phyloP scores from a whole-genome alignment of 2,113 vertebrate genomes.

The Cathartes aura region DNA sequence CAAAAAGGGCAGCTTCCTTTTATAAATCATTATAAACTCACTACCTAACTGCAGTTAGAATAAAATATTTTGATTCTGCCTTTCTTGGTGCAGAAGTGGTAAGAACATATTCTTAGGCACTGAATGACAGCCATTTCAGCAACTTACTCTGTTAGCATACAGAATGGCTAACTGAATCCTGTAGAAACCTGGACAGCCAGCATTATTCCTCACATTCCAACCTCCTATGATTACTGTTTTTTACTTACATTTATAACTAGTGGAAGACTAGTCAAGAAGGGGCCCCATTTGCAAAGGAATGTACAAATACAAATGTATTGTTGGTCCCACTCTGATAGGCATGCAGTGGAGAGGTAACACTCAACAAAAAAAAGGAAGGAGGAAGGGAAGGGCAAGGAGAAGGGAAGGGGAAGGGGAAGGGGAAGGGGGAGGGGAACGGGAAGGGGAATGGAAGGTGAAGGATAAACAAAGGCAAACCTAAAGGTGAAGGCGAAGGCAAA shows the following conservation, averaged over 20 bases:
- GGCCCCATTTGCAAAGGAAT: not conserved
- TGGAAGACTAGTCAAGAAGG: not conserved
- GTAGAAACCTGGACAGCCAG: not conserved
- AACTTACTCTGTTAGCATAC: not conserved
- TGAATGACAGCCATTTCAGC: not conserved
- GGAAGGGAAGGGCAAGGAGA: not conserved
- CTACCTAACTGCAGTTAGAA: not conserved
- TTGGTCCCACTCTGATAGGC: not conserved
- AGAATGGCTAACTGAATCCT: not conserved
- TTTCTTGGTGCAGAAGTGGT: not conserved
- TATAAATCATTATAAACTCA: not conserved
- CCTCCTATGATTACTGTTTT: accelerated
- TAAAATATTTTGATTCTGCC: not conserved
- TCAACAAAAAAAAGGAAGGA: accelerated
- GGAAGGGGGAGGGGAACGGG: not conserved
- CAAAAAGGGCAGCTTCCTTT: not conserved
- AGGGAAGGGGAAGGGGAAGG: no score
- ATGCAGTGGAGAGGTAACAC: not conserved
- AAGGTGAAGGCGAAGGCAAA: not conserved
- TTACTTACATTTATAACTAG: not conserved
- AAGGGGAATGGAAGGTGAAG: no score
- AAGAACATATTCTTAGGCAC: not conserved
- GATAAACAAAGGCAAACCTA: not conserved
- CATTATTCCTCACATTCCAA: not conserved
- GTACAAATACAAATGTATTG: not conserved